These are phyloP conservation scores for Colostygia pectinataria DNA, from an alignment of 2,888 invertebrate genomes.

Conservation along the genomic window DNA sequence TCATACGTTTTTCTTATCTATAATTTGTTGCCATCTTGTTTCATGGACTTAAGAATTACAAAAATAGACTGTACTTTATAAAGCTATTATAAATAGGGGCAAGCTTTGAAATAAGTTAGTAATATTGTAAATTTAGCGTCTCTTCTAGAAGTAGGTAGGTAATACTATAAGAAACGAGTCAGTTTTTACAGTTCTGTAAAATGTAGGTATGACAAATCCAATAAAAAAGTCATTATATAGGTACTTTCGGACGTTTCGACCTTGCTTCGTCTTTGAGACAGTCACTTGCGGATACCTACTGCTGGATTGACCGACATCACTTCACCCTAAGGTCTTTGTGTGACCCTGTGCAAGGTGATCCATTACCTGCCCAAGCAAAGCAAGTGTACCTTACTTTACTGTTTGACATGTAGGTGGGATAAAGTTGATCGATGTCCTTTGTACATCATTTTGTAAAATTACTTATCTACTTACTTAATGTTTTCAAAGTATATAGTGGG, in stretches of 20 bases:
- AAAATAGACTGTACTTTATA: no score
- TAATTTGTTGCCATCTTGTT: no score
- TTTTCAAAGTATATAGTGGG: not conserved
- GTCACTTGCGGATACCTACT: slow-evolving; percentile 31
- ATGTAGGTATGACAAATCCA: slow-evolving; percentile 46
- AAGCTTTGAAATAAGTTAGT: no score
- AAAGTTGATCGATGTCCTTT: slow-evolving; percentile 14
- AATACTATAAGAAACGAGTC: not conserved
- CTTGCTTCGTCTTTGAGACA: slow-evolving; percentile 55
- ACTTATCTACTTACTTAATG: no score
- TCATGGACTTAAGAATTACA: no score
- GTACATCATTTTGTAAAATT: slow-evolving; percentile 11
- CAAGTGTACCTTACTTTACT: slow-evolving; percentile 1
- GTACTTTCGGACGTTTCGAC: slow-evolving; percentile 55
- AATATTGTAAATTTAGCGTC: not conserved
- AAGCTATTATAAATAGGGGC: no score
- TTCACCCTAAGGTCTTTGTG: slow-evolving; percentile 39
- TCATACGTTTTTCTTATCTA: no score
- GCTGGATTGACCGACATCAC: slow-evolving; percentile 20
- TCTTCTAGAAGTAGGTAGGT: not conserved
- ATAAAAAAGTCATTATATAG: slow-evolving; percentile 54
- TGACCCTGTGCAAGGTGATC: slow-evolving; percentile 37
- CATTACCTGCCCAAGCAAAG: slow-evolving; percentile 19
- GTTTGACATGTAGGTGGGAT: no score
- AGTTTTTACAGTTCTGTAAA: slow-evolving; percentile 28